phyloP scores from a whole-genome alignment of 2,797 vertebrate genomes.

The Sebastes trivittatus region DNA sequence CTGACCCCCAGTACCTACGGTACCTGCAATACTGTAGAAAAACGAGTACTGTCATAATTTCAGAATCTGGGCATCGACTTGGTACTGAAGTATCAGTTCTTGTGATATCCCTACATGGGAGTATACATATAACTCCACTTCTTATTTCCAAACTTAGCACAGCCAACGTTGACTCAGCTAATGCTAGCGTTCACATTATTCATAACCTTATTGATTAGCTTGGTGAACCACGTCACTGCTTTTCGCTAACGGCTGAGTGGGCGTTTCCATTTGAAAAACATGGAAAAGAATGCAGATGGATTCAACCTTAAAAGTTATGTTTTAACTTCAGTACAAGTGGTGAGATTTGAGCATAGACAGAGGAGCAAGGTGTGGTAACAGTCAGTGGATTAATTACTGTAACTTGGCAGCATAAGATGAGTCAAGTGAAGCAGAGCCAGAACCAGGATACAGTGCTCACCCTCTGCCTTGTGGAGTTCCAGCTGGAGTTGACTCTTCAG shows the following conservation, averaged over 20 bases:
- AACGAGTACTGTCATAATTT: background rate
- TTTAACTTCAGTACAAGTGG: background rate
- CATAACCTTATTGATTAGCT: background rate
- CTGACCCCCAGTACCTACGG: background rate
- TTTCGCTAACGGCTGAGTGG: background rate
- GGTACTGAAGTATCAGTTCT: background rate
- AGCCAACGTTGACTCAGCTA: background rate
- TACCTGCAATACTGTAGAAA: background rate
- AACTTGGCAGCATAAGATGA: background rate
- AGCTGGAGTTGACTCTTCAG: conserved; percentile 85
- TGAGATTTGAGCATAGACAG: background rate
- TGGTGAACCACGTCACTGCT: background rate
- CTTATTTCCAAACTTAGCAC: too few species aligned
- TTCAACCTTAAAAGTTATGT: background rate
- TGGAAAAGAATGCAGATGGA: background rate
- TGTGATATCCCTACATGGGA: too few species aligned
- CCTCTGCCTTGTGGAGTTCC: conserved; percentile 91
- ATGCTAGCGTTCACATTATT: background rate
- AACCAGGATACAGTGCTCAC: conserved; percentile 72
- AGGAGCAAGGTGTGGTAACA: background rate
- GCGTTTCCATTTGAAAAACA: background rate
- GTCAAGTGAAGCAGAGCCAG: background rate
- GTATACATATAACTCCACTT: background rate
- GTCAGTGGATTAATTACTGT: conserved; percentile 8
- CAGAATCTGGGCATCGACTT: background rate